phyloP scores from a whole-genome alignment of 2,888 invertebrate genomes.

The Yponomeuta plumbellus region DNA sequence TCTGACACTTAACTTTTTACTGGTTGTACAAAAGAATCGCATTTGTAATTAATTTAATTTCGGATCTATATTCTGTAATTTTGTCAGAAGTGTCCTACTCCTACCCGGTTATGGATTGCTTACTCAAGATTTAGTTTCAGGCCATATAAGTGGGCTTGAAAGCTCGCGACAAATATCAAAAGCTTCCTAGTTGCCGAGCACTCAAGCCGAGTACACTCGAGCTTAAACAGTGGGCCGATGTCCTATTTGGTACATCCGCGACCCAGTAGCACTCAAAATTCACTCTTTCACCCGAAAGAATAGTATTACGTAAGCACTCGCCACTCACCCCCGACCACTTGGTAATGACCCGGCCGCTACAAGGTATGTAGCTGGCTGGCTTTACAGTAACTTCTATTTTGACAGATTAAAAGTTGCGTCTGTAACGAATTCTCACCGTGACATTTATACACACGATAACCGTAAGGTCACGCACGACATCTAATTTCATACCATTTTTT shows the following conservation, averaged over 20 bases:
- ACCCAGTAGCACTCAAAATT: neutral
- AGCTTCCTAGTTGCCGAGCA: neutral
- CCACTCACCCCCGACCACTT: conserved; percentile 43
- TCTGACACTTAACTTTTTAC: too few species aligned
- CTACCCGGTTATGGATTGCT: too few species aligned
- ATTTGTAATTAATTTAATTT: too few species aligned
- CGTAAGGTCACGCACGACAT: too few species aligned
- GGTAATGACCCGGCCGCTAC: conserved; percentile 47
- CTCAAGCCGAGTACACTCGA: neutral
- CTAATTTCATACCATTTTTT: too few species aligned
- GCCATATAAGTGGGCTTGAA: neutral
- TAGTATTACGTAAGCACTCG: conserved; percentile 41
- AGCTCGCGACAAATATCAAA: neutral
- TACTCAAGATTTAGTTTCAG: too few species aligned
- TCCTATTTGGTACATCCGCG: conserved; percentile 6
- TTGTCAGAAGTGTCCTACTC: too few species aligned
- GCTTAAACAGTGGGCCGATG: neutral
- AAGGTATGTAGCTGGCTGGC: conserved; percentile 36
- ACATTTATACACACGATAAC: too few species aligned
- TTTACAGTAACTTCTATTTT: neutral
- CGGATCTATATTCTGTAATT: too few species aligned
- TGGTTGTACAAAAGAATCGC: too few species aligned
- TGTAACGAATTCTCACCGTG: too few species aligned
- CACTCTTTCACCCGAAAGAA: conserved; percentile 27
- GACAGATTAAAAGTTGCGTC: too few species aligned